Evolutionary conservation across 2,113 vertebrate genomes (phyloP).

Genomic region (Phyllostomus discolor): DNA sequence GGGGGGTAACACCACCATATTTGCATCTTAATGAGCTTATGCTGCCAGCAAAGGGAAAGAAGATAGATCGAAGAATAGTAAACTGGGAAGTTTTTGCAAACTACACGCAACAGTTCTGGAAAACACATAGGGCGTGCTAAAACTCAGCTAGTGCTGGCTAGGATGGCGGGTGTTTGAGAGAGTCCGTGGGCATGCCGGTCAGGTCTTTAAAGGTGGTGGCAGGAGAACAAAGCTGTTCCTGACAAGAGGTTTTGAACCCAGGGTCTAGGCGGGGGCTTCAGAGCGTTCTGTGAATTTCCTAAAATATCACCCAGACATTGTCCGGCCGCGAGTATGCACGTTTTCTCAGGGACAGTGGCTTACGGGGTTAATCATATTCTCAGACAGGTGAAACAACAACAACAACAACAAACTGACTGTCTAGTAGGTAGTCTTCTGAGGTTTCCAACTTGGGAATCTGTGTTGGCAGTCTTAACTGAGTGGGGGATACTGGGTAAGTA

Average conservation of each 20-base stretch:
- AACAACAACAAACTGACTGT: background rate
- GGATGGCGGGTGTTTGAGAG: background rate
- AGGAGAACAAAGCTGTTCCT: background rate
- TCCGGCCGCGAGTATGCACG: background rate
- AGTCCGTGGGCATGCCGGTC: background rate
- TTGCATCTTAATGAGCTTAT: background rate
- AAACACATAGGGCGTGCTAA: background rate
- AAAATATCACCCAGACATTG: background rate
- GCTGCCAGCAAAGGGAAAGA: background rate
- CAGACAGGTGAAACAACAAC: background rate
- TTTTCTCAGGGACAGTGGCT: background rate
- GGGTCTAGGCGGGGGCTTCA: background rate
- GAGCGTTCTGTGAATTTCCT: background rate
- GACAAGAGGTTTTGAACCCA: background rate
- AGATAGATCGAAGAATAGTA: background rate
- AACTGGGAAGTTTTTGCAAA: background rate
- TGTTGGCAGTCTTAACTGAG: background rate
- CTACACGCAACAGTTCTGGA: background rate
- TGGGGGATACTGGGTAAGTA: background rate
- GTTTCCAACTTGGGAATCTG: background rate
- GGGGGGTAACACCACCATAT: background rate
- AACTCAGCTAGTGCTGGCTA: background rate
- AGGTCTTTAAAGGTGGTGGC: background rate
- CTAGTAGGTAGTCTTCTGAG: background rate
- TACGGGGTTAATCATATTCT: conserved; percentile 32